Evolutionary conservation across 2,797 vertebrate species (phyloP), one percentile per base, ranked within the genome.

Genomic region (Dallia pectoralis): DNA sequence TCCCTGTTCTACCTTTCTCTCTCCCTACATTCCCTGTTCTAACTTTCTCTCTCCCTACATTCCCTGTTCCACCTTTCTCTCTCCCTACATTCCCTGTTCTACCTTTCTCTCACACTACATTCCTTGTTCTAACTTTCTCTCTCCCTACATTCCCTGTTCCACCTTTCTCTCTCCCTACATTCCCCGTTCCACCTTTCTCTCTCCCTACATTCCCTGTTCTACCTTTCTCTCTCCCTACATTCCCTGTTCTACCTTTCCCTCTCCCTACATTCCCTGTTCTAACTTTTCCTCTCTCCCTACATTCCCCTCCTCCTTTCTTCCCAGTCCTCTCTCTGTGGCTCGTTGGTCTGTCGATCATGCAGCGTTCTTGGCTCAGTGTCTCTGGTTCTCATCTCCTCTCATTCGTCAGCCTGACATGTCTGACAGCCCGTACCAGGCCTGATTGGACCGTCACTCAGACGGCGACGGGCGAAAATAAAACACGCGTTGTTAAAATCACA

Each of bases 331-430:
- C 63, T 36, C 73, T 71, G 77, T 78, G 80, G 76, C 76, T 68
- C 75, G 76, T 69, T 12, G 79, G 76, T 87, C 86, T 76, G 79
- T 89, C 88, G 81, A 89, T 92, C 89, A 89, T 33, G 80, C 79
- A 72, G 75, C 49, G 67, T 82, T 82, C 88, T 79, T 71, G 79
- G 79, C 86, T 84, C 78, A 1, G 75, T 79, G 84, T 87, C 88
- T 87, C 79, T 87, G 87, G 82, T 85, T 84, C 81, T 81, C 81
- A 79, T 90, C 86, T 87, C 84, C 68, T 80, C 88, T 88, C 91
- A 88, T 93, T 82, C 82, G 70, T 91, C 87, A 91, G 81, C 84
- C 78, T 87, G 88, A 89, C 89, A 88, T 68, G 70, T 75, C 76
- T 88, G 88, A 90, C 75, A 70, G 86, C 71, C 89, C 71, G 72